phyloP scores from a whole-genome alignment of 1,140 invertebrate genomes.

The Bradysia coprophila region DNA sequence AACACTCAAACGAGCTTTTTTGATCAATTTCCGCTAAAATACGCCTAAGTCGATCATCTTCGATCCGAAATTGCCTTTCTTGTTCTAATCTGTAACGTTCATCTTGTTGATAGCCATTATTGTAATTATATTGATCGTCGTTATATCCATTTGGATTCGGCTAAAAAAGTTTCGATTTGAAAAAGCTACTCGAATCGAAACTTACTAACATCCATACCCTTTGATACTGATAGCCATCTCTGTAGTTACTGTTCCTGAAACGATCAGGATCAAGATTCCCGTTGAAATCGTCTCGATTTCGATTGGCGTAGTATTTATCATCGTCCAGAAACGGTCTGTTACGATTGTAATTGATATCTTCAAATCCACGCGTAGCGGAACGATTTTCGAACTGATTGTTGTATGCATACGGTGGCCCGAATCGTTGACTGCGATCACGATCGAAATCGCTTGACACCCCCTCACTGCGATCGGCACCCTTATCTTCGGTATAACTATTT shows the following conservation, averaged over 20 bases:
- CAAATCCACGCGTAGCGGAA: background rate
- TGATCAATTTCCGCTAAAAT: constrained; percentile 50
- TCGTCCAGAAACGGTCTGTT: too few relatives aligned
- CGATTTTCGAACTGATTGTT: too few relatives aligned
- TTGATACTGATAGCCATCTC: too few relatives aligned
- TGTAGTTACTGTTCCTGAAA: background rate
- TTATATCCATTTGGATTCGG: background rate
- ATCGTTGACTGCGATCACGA: constrained; percentile 16
- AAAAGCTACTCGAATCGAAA: too few relatives aligned
- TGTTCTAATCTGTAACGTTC: constrained; percentile 15
- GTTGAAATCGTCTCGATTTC: background rate
- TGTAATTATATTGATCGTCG: background rate
- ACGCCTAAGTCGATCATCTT: constrained; percentile 4
- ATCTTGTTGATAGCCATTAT: constrained; percentile 11
- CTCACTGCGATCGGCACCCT: constrained; percentile 2
- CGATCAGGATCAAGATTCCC: background rate
- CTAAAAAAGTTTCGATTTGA: too few relatives aligned
- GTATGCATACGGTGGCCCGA: constrained; percentile 16
- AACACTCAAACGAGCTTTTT: constrained; percentile 54
- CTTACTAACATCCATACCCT: too few relatives aligned
- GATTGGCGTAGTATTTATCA: constrained; percentile 8
- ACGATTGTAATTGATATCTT: background rate
- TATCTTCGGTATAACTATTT: constrained; percentile 16
- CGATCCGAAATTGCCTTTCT: constrained; percentile 11
- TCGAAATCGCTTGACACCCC: constrained; percentile 5